phyloP scores from a whole-genome alignment of 2,113 vertebrate species.

The Setophaga kirtlandii region DNA sequence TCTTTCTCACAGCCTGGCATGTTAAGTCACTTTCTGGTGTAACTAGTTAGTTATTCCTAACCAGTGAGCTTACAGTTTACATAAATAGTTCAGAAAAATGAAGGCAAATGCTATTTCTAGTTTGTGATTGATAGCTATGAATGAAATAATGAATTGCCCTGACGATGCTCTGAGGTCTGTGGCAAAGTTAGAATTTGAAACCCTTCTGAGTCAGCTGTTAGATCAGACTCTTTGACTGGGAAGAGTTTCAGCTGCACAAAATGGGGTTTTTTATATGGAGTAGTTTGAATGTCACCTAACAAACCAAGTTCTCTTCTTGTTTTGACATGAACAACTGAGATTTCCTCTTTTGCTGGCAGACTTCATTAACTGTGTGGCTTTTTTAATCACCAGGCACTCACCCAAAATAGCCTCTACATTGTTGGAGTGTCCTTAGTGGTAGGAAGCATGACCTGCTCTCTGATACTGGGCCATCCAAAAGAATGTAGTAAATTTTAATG shows the following conservation, averaged over 20 bases:
- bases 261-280: not conserved
- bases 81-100: not conserved
- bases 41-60: not conserved
- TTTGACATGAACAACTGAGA: not conserved
- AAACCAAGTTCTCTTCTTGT: not conserved
- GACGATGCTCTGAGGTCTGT: not conserved
- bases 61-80: not conserved
- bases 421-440: not conserved
- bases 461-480: conserved; percentile 26
- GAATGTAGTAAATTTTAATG: conserved; percentile 40
- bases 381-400: conserved; percentile 10
- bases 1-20: not conserved
- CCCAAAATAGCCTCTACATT: not conserved
- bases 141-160: not conserved
- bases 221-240: not conserved
- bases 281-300: not conserved
- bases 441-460: not conserved
- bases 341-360: conserved; percentile 7
- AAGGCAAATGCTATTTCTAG: not conserved
- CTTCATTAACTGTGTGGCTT: not conserved
- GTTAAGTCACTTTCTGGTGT: not conserved
- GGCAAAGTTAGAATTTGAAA: not conserved
- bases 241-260: not conserved
- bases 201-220: not conserved
- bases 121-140: not conserved